phyloP scores from a whole-genome alignment of 2,888 invertebrate species.

The Augochlorella aurata region DNA sequence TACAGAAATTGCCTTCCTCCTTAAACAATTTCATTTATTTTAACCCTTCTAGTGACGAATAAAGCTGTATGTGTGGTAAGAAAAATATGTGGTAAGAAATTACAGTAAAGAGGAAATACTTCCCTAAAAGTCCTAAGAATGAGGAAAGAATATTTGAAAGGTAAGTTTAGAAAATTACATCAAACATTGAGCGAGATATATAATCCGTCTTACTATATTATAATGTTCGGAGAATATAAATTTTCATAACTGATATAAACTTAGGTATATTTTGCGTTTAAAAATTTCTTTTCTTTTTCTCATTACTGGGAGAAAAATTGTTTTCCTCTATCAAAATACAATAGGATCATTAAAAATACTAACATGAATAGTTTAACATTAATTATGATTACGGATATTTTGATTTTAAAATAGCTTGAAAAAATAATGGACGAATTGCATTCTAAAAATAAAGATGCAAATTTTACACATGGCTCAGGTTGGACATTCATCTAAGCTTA shows the following conservation, averaged over 20 bases:
- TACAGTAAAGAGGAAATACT: not conserved
- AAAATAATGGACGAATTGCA: too few relatives aligned
- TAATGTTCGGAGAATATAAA: constrained; percentile 13
- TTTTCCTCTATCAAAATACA: not conserved
- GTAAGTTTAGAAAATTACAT: constrained; percentile 28
- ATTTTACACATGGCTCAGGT: too few relatives aligned
- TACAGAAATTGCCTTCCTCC: too few relatives aligned
- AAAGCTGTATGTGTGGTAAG: too few relatives aligned
- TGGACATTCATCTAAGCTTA: too few relatives aligned
- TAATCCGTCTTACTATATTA: not conserved
- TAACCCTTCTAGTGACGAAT: too few relatives aligned
- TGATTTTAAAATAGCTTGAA: too few relatives aligned
- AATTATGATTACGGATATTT: not conserved
- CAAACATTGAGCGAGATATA: constrained; percentile 3
- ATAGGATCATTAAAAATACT: not conserved
- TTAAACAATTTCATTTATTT: too few relatives aligned
- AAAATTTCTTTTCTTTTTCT: too few relatives aligned
- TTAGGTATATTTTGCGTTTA: not conserved
- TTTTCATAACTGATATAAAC: not conserved
- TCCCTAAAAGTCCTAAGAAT: constrained; percentile 5
- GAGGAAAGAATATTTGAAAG: constrained; percentile 10
- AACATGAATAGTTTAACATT: not conserved
- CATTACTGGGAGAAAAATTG: not conserved
- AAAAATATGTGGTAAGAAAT: constrained; percentile 3
- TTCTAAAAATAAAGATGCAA: too few relatives aligned